Conservation (phyloP, 2,888 invertebrate genomes). For the Ormyrus thymus region DNA sequence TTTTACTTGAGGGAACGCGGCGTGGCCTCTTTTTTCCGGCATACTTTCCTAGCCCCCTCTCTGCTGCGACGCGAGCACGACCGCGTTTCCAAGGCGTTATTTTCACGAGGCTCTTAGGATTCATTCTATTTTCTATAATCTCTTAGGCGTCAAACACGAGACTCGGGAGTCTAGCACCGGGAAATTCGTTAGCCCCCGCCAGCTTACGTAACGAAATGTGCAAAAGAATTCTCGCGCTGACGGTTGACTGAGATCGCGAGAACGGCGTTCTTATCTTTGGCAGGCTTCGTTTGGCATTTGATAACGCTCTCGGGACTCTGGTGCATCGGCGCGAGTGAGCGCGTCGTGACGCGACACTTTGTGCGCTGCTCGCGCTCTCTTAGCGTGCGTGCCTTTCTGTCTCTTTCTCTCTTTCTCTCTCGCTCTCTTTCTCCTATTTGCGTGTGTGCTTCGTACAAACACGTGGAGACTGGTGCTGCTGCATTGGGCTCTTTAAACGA, state of each 20-base stretch:
- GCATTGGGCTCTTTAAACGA: neutral
- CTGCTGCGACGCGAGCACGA: neutral
- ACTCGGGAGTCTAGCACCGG: too few relatives aligned
- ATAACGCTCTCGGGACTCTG: neutral
- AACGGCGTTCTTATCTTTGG: neutral
- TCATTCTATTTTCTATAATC: neutral
- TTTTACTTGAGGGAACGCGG: neutral
- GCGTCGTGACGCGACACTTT: constrained; percentile 9
- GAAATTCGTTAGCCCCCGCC: too few relatives aligned
- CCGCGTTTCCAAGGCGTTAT: neutral
- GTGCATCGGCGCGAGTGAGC: neutral
- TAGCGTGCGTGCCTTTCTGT: neutral
- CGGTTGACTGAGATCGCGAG: neutral
- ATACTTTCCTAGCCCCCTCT: neutral
- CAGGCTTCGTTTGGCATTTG: neutral
- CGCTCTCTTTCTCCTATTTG: neutral
- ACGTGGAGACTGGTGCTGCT: neutral
- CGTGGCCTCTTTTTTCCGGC: constrained; percentile 14
- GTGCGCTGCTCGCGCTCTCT: neutral
- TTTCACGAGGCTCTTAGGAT: neutral
- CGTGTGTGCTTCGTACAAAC: neutral
- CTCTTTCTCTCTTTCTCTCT: neutral
- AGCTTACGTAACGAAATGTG: neutral
- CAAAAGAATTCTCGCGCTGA: neutral
- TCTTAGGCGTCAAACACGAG: too few relatives aligned